Evolutionary conservation across 2,113 vertebrate species (phyloP).

Genomic region (Aythya baeri): DNA sequence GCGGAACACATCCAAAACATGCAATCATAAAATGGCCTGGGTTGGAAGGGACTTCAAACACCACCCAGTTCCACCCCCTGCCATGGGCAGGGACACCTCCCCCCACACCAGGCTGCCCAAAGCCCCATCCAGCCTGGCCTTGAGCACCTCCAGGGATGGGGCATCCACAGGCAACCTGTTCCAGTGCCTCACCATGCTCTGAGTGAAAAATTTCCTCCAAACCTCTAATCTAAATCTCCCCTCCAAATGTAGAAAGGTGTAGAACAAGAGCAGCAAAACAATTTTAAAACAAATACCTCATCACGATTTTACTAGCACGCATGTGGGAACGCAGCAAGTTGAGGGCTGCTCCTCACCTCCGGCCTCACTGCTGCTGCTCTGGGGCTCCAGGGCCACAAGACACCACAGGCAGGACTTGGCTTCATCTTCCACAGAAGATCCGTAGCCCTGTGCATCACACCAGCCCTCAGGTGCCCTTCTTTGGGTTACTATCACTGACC

Average conservation of each 20-base stretch:
- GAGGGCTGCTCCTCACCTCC: too few species aligned
- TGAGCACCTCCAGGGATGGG: too few species aligned
- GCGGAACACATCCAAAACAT: not conserved
- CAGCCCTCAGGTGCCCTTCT: not conserved
- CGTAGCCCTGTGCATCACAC: rapidly evolving
- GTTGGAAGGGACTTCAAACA: too few species aligned
- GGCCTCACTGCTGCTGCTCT: not conserved
- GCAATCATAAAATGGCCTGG: too few species aligned
- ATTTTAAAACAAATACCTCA: not conserved
- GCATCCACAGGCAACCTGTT: too few species aligned
- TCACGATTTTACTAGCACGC: not conserved
- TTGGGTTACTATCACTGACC: not conserved
- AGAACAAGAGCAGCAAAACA: not conserved
- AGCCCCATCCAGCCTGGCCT: too few species aligned
- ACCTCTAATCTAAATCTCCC: too few species aligned
- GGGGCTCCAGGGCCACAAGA: rapidly evolving
- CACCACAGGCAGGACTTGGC: rapidly evolving
- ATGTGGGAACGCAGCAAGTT: not conserved
- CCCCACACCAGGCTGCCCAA: too few species aligned
- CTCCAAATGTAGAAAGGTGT: rapidly evolving
- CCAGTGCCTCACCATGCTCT: too few species aligned
- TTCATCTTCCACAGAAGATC: rapidly evolving
- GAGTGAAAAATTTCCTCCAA: too few species aligned
- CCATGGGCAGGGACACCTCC: too few species aligned
- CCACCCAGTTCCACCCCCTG: too few species aligned